A percentile compares a stretch with the other conserved stretches of the same genome.
These are phyloP conservation scores for Sphaeridia pumilis DNA, from an alignment of 2,888 invertebrate species.

Conservation along the genomic window DNA sequence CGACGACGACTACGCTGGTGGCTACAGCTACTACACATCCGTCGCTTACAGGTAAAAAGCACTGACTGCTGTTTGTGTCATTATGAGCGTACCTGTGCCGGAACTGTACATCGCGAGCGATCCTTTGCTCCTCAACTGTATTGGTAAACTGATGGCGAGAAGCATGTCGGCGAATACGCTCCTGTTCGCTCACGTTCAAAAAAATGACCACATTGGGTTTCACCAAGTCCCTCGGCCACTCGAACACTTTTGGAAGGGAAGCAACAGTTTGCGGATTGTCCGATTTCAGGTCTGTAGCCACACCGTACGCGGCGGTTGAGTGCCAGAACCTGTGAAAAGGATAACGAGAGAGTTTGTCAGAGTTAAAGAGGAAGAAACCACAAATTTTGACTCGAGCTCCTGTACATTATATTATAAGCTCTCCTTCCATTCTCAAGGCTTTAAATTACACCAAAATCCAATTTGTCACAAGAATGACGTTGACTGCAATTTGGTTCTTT, in stretches of 20 bases:
- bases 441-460: not conserved
- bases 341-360: not conserved
- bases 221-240: slow-evolving; percentile 43
- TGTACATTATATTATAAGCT: too few species aligned
- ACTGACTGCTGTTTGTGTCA: too few species aligned
- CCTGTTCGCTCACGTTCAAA: slow-evolving; percentile 40
- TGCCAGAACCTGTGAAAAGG: slow-evolving; percentile 43
- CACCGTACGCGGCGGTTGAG: slow-evolving; percentile 42
- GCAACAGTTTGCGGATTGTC: slow-evolving; percentile 28
- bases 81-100: slow-evolving; percentile 20
- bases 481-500: too few species aligned
- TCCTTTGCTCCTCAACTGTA: slow-evolving; percentile 26
- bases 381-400: too few species aligned
- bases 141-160: slow-evolving; percentile 24
- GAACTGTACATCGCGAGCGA: slow-evolving; percentile 23
- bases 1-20: too few species aligned
- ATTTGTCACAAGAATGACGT: too few species aligned
- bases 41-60: too few species aligned
- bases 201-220: slow-evolving; percentile 42
- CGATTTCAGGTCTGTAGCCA: slow-evolving; percentile 39
- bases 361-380: too few species aligned
- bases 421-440: too few species aligned
- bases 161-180: slow-evolving; percentile 38
- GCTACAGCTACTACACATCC: too few species aligned
- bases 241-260: slow-evolving; percentile 37